phyloP scores from a whole-genome alignment of 1,140 invertebrate genomes.

The honey bee (Apis mellifera) region Amel_HAv3.1 CM009943.2:5087501-5088000 shows the following conservation, averaged over 20 bases:
- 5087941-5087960: neutral
- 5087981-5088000: conserved; percentile 21
- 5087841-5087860: too few relatives aligned
- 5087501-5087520: conserved; percentile 56
- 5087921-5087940: neutral
- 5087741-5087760: neutral
- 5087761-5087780: neutral
- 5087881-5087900: too few relatives aligned
- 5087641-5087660: neutral
- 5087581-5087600: neutral
- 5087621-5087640: neutral
- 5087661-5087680: conserved; percentile 5
- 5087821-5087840: too few relatives aligned
- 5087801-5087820: too few relatives aligned
- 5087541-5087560: conserved; percentile 54
- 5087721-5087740: neutral
- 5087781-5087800: too few relatives aligned
- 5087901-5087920: too few relatives aligned
- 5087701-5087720: neutral
- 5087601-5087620: neutral
- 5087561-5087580: conserved; percentile 62
- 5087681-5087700: neutral
- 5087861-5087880: too few relatives aligned
- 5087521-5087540: conserved; percentile 41
- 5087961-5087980: conserved; percentile 3